These are phyloP conservation scores for Murina feae DNA, from an alignment of 2,113 vertebrate genomes.

Conservation along the genomic window DNA sequence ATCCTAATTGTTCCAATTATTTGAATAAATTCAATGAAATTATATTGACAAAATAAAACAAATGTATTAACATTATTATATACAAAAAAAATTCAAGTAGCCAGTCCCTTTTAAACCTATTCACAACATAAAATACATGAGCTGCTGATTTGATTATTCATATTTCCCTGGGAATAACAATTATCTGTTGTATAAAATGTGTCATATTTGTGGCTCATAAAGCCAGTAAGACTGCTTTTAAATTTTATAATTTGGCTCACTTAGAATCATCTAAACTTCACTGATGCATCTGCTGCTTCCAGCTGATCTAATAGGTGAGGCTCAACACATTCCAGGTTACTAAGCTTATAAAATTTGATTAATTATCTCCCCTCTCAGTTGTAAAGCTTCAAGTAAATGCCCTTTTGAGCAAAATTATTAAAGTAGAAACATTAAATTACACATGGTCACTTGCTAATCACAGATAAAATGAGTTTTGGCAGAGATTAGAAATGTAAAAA, in stretches of 20 bases:
- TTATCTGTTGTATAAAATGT: background rate
- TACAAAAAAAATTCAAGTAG: background rate
- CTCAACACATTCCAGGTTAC: background rate
- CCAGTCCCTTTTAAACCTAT: background rate
- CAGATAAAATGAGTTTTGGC: conserved; percentile 65
- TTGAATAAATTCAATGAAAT: background rate
- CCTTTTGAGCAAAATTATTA: conserved; percentile 49
- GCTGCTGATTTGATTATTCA: background rate
- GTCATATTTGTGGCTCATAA: background rate
- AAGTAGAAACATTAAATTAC: conserved; percentile 57
- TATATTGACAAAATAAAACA: background rate
- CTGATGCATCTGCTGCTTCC: background rate
- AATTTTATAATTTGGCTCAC: background rate
- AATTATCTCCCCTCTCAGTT: conserved; percentile 36
- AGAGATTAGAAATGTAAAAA: conserved; percentile 72
- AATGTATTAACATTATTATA: background rate
- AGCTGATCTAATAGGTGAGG: background rate
- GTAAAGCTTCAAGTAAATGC: conserved; percentile 32
- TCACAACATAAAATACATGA: background rate
- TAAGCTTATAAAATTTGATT: conserved; percentile 28
- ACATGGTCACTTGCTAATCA: conserved; percentile 44
- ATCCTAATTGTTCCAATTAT: background rate
- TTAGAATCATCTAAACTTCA: background rate
- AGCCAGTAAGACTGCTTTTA: background rate
- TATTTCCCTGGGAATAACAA: background rate